Base-by-base conservation (phyloP, 2,888 invertebrate genomes). In the Nomada ruficornis region DNA sequence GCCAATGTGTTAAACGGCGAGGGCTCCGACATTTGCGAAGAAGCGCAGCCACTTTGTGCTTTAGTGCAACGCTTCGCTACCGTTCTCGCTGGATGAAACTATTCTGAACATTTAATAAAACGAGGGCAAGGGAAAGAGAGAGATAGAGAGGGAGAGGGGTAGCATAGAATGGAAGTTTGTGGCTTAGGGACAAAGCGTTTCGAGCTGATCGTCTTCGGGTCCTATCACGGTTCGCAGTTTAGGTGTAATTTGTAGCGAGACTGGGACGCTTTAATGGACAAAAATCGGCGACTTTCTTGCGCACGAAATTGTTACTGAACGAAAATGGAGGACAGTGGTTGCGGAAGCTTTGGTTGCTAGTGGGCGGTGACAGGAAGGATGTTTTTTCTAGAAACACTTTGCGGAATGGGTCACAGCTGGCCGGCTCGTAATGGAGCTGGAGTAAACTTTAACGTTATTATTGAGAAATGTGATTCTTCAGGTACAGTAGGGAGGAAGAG, bases 251-350 rank as follows among this genome's bases (percentile, higher is more conserved):
- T 47, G 57, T 23, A 11, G 65, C 11, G 18, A 55, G 65, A 73
- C 55, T 20, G 55, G 29, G 65, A 44, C 47, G 10, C 7, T 47
- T 47, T 73, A 73, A 73, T 73, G 73, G 73, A 67, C 67, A 73
- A 67, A 73, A 73, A 73, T 67, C 47, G 7, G 9, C 23, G 72
- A 20, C 44, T 65, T 65, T 65, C 72, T 65, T 26, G 42, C 23
- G 4, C 13, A 11, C 36, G 70, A 15, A 60, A 60, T 50, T 70
- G 50, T 60, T 50, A 60, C 60, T 9, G 36, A 15, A 15, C 10
- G 70, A 52, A 23, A 71, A 71, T 59, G 47, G n/a, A 26, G 47
- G 4, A 15, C 54, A 13, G 26, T 15, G n/a, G 42, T 55, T 55
- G 26, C 9, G 54, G 11, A 23, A 44, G 64, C 55, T 72, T 26